Evolutionary conservation across 1,140 invertebrate species (phyloP), one percentile per base, ranked within the genome.

Genomic region (Drosophila watanabei): DNA sequence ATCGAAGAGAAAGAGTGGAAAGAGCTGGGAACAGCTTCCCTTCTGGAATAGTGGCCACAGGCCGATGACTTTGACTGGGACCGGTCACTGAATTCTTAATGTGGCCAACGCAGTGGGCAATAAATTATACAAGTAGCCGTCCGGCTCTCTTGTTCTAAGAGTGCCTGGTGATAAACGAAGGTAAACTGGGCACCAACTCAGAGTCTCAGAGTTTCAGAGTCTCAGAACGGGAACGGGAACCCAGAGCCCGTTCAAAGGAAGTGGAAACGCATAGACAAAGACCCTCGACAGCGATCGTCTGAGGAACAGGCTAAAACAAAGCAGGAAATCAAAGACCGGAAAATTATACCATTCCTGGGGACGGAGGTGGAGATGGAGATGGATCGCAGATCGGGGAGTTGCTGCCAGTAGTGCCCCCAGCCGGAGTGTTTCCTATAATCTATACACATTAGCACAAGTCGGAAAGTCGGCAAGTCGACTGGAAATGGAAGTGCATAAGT

Each of bases 71-170:
- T 73, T 72, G 68, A 60, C 45, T 73, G 78, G 80, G 57, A 81
- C 76, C 88, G 87, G 87, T 90, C 87, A 90, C 85, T 90, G 88
- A 83, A 90, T 90, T 86, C 72, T 87, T 91, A 90, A 86, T 90
- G 82, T 72, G 63, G 76, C 49, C 49, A 78, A 69, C 70, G 58
- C 61, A 70, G 85, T 79, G 81, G 66, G 85, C 86, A 88, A 85
- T 88, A 88, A 88, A 89, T 88, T 88, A 88, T 62, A 89, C 81
- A 85, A 89, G 81, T 61, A 75, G 73, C 56, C 68, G 66, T 76
- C 79, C 54, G 57, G 59, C 30, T 41, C 71, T 14, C 52, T 56
- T 57, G 54, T 57, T 57, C 35, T 39, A 28, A 39, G 54, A 57
- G 54, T 57, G 11, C 20, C 54, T 45, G 70, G 77, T 84, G 70